Evolutionary conservation across 2,113 vertebrate genomes (phyloP).

Genomic region (human): DNA sequence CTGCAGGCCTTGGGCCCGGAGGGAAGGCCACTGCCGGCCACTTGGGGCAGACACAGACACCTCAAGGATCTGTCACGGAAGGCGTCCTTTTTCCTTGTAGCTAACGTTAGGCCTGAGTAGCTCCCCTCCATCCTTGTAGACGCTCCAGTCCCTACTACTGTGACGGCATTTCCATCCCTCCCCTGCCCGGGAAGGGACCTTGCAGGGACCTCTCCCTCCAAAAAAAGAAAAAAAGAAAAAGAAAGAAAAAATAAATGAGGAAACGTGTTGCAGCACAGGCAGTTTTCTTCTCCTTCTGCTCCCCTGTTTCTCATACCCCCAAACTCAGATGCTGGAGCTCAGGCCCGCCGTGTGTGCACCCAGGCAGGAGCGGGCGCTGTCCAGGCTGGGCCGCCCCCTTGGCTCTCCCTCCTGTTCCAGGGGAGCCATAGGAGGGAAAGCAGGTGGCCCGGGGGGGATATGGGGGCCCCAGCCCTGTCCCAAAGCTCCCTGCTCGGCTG

Average conservation of each 20-base stretch:
- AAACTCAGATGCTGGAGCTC: neutral
- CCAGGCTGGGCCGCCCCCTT: neutral
- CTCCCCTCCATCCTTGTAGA: slow-evolving; percentile 32
- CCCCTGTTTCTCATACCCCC: neutral
- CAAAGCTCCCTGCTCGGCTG: slow-evolving; percentile 14
- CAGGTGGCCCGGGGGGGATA: neutral
- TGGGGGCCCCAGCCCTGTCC: neutral
- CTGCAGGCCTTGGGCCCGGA: neutral
- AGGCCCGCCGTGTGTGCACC: neutral
- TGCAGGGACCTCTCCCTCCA: slow-evolving; percentile 59
- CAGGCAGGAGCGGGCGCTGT: neutral
- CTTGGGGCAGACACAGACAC: slow-evolving; percentile 39
- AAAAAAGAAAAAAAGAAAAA: neutral
- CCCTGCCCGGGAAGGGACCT: slow-evolving; percentile 42
- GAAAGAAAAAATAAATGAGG: slow-evolving; percentile 47
- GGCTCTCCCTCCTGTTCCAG: neutral
- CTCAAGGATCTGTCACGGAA: slow-evolving; percentile 44
- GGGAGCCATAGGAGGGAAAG: neutral
- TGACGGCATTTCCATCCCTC: slow-evolving; percentile 29
- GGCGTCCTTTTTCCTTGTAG: slow-evolving; percentile 48
- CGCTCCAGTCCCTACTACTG: slow-evolving; percentile 23
- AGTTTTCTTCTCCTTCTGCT: slow-evolving; percentile 60
- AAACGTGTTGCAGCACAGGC: slow-evolving; percentile 65
- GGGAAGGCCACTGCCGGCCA: neutral
- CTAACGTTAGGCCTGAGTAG: slow-evolving; percentile 52